A percentile compares a stretch with the other conserved stretches of the same genome.
Evolutionary conservation across 2,113 vertebrate species (phyloP).

Genomic region (Myiozetetes cayanensis): DNA sequence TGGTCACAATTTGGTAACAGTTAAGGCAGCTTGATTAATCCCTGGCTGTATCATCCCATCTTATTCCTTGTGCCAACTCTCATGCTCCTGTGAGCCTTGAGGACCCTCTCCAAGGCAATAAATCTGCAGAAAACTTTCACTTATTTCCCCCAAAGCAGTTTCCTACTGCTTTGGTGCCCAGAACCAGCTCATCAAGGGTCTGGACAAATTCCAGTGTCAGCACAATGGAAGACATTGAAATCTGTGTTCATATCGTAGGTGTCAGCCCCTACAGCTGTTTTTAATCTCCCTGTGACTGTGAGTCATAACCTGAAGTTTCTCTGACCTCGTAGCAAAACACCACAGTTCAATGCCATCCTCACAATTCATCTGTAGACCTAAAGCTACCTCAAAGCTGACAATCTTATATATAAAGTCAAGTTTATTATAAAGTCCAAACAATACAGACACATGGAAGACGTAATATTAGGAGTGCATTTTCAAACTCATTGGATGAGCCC

Average conservation of each 20-base stretch:
- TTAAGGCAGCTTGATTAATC: neutral
- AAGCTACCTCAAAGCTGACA: neutral
- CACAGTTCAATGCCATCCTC: neutral
- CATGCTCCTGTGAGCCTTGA: neutral
- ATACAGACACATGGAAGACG: neutral
- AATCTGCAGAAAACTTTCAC: neutral
- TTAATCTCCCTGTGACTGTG: neutral
- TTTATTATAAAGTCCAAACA: neutral
- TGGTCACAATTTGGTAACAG: neutral
- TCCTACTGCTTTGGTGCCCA: neutral
- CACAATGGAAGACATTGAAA: neutral
- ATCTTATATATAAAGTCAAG: neutral
- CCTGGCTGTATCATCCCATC: neutral
- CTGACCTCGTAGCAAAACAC: neutral
- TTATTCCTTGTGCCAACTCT: neutral
- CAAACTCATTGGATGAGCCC: neutral
- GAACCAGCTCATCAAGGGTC: neutral
- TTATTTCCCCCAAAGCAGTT: neutral
- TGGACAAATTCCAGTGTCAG: neutral
- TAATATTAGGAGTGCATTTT: neutral
- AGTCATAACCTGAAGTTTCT: neutral
- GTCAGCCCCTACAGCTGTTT: neutral
- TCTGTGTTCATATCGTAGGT: neutral
- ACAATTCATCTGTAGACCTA: neutral
- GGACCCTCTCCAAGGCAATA: neutral